Base-by-base conservation (phyloP, 64 coral and sea anemone genomes). In the Trachythela sp. region DNA sequence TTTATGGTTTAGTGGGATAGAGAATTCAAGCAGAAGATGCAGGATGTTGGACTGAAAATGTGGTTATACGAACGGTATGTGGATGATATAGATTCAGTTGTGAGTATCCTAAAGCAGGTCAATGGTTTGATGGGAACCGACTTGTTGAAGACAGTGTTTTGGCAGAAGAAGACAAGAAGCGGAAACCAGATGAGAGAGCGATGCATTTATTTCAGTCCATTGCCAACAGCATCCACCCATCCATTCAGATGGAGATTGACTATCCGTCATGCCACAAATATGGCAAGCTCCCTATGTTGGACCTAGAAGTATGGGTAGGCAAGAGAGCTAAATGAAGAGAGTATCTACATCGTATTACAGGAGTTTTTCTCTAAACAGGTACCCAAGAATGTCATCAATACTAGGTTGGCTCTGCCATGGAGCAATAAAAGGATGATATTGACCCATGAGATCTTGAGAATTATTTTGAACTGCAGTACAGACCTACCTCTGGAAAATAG, bases 1-100 rank as follows among this genome's bases (percentile, higher is more conserved):
- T 91, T 85, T 83, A 91, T 91, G 89, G 85, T 49, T 39, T 91
- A 83, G 89, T 90, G 89, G 58, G 83, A 85, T 67, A 27, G 70
- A 77, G 67, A 89, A 43, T 50, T 89, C 50, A 41, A 43, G 77
- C 26, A 68, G 50, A 85, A 41, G 89, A 50, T 91, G 56, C 42
- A 67, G 80, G 52, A 71, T 13, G 32, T 38, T 2, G 51, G 89
- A 91, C 40, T 84, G n/a, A 48, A 6, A 15, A 8, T 49, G 48
- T 15, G 15, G 7, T 49, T 49, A 49, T 49, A 49, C 48, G 15
- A 49, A 52, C 33, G 45, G 83, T 76, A 83, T 51, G 85, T 86
- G 52, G 85, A 86, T 86, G 50, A 2, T 48, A 86, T 86, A 40
- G 52, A 54, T 86, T 9, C 52, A 51, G 88, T 50, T 48, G 84